Base-by-base conservation (phyloP, 2,888 invertebrate species). In the Strigamia transsilvanica region DNA sequence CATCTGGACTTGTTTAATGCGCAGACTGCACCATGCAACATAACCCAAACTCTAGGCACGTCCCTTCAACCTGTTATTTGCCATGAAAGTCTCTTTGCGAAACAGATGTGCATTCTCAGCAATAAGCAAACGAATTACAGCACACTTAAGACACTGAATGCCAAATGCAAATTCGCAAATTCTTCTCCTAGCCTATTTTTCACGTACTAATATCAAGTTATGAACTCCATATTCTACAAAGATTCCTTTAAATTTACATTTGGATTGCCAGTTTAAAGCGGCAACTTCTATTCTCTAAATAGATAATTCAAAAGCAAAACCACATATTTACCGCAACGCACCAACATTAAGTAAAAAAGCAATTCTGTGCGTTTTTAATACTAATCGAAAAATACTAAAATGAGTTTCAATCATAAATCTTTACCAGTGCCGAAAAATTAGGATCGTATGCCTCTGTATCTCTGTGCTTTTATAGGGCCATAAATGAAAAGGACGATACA, bases 101-200 rank as follows among this genome's bases (percentile, higher is more conserved):
- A 73, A 73, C 73, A 73, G 73, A 73, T 73, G 73, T 73, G 73
- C 73, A 73, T 73, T 73, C 73, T 73, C 73, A 73, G 73, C 73
- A 73, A 73, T 73, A 73, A 73, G 73, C 73, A 73, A 73, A 73
- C 73, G 73, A 73, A 73, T 73, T 73, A 73, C 32, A 73, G 32
- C 73, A 15, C 73, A 15, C 73, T 73, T 73, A 73, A 32, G 27
- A 32, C 56, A 73, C 27, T 73, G 73, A 73, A 73, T 73, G 73
- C 73, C 27, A 73, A 73, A 73, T 73, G 73, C 73, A 18, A 66
- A 21, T 66, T 66, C 23, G 73, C 73, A 27, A 73, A 73, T 73
- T 73, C 18, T 56, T 56, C 56, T 56, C 73, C 32, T 27, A 32
- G 32, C 27, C 12, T 73, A 73, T 73, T 73, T 73, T 73, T 56